Evolutionary conservation across 2,113 vertebrate genomes (phyloP).

Genomic region (Sigmodon hispidus): DNA sequence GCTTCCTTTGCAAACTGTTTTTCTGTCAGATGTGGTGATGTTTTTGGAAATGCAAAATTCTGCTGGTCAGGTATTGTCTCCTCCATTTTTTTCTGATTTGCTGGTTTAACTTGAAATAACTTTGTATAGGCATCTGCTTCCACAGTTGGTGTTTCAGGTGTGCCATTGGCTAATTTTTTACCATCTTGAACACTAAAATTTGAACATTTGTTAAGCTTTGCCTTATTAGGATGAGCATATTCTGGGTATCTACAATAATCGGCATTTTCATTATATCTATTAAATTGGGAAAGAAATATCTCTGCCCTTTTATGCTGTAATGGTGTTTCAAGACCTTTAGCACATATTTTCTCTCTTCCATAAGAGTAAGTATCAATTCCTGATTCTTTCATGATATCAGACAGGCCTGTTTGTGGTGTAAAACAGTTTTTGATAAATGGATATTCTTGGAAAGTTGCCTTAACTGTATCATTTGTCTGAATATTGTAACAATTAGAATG

Average conservation of each 20-base stretch:
- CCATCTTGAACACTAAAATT: slow-evolving; percentile 83
- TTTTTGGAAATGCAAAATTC: slow-evolving; percentile 84
- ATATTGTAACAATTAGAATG: slow-evolving; percentile 79
- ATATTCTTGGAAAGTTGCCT: slow-evolving; percentile 83
- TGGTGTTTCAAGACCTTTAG: slow-evolving; percentile 83
- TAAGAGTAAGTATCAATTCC: slow-evolving; percentile 82
- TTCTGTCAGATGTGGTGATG: slow-evolving; percentile 81
- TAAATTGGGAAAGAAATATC: slow-evolving; percentile 81
- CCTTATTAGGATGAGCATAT: slow-evolving; percentile 82
- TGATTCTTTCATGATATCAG: slow-evolving; percentile 83
- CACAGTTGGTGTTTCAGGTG: slow-evolving; percentile 79
- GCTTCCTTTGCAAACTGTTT: slow-evolving; percentile 85
- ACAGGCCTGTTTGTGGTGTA: slow-evolving; percentile 76
- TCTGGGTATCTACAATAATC: slow-evolving; percentile 85
- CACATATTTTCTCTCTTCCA: slow-evolving; percentile 83
- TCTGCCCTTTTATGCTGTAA: slow-evolving; percentile 83
- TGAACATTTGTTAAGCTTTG: slow-evolving; percentile 84
- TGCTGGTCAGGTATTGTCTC: slow-evolving; percentile 84
- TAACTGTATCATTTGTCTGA: slow-evolving; percentile 83
- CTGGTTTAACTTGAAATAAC: slow-evolving; percentile 86
- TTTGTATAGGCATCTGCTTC: slow-evolving; percentile 84
- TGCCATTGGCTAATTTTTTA: slow-evolving; percentile 83
- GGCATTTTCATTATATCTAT: slow-evolving; percentile 81
- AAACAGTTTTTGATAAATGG: slow-evolving; percentile 83
- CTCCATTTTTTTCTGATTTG: slow-evolving; percentile 86